Evolutionary conservation across 2,797 vertebrate species (phyloP).

Genomic region (Argyrosomus regius): DNA sequence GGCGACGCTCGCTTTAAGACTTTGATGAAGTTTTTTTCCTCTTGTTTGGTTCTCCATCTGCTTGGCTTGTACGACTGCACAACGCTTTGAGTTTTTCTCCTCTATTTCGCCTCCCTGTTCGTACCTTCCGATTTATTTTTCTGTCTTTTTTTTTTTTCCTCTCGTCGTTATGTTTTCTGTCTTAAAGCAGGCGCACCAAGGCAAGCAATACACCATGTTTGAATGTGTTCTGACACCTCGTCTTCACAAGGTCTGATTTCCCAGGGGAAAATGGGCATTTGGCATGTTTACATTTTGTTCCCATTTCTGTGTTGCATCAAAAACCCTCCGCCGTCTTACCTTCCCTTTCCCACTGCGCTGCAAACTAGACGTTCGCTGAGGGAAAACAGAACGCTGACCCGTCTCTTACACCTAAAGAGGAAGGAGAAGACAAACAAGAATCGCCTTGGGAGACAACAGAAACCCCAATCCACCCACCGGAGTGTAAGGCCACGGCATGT

Average conservation of each 20-base stretch:
- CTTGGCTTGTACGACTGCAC: slow-evolving; percentile 33
- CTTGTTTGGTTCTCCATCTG: slow-evolving; percentile 61
- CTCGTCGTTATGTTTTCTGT: slow-evolving; percentile 46
- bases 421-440: slow-evolving; percentile 56
- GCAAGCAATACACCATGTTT: slow-evolving; percentile 50
- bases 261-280: slow-evolving; percentile 61
- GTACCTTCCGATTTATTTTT: slow-evolving; percentile 25
- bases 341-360: slow-evolving; percentile 12
- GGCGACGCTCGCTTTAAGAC: slow-evolving; percentile 39
- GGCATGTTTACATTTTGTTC: slow-evolving; percentile 79
- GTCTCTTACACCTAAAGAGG: slow-evolving; percentile 52
- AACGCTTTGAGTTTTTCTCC: slow-evolving; percentile 24
- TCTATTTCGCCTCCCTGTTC: background rate
- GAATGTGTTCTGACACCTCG: slow-evolving; percentile 72
- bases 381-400: slow-evolving; percentile 72
- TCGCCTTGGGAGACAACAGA: slow-evolving; percentile 18
- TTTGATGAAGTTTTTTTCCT: slow-evolving; percentile 59
- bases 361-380: slow-evolving; percentile 44
- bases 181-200: slow-evolving; percentile 48
- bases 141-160: background rate
- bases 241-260: slow-evolving; percentile 76
- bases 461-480: slow-evolving; percentile 22
- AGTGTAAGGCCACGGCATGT: slow-evolving; percentile 18
- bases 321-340: background rate
- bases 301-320: slow-evolving; percentile 64